These are phyloP conservation scores for Teleogryllus oceanicus DNA, from an alignment of 2,888 invertebrate genomes.

Conservation along the genomic window DNA sequence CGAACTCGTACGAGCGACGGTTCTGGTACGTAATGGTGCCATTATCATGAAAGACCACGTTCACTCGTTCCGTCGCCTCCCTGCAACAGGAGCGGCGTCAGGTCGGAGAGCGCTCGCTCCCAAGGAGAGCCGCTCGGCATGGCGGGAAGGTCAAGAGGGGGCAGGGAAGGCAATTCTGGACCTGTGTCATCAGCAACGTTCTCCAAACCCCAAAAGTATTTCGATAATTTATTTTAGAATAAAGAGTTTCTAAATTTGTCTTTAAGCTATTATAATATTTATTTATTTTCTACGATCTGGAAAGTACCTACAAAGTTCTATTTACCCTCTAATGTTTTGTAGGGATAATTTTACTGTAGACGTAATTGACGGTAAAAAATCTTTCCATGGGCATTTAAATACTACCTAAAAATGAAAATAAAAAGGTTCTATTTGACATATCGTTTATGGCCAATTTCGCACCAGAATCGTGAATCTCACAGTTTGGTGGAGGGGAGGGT, in stretches of 20 bases:
- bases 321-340: not conserved
- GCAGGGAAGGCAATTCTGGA: too few species aligned
- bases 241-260: too few species aligned
- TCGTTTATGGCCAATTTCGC: not conserved
- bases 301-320: not conserved
- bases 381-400: too few species aligned
- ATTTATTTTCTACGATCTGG: not conserved
- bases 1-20: constrained; percentile 61
- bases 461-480: not conserved
- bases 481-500: too few species aligned
- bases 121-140: not conserved
- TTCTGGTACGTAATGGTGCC: constrained; percentile 65
- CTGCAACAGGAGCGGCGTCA: constrained; percentile 46
- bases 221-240: too few species aligned
- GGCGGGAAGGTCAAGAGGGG: too few species aligned
- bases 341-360: not conserved
- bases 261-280: too few species aligned
- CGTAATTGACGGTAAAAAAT: too few species aligned
- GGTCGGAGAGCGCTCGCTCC: not conserved
- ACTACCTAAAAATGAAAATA: not conserved
- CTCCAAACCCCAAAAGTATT: too few species aligned
- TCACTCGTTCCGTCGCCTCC: constrained; percentile 58
- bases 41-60: constrained; percentile 55
- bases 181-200: too few species aligned
- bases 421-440: not conserved